These are phyloP conservation scores for Slavum lentiscoides DNA, from an alignment of 2,888 invertebrate genomes.

Conservation along the genomic window DNA sequence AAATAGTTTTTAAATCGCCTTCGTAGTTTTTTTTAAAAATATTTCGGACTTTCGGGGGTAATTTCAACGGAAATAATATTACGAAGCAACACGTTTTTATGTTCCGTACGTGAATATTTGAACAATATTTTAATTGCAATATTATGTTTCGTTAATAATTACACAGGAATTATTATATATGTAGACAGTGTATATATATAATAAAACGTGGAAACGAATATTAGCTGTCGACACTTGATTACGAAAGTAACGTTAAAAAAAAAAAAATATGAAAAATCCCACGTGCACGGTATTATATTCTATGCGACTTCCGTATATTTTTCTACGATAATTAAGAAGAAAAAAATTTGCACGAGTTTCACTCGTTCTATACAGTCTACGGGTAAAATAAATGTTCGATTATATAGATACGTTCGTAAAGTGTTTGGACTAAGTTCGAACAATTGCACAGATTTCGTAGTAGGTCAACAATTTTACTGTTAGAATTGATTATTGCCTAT, in stretches of 20 bases:
- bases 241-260: conserved; percentile 33
- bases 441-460: not conserved
- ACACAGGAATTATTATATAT: not conserved
- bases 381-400: not conserved
- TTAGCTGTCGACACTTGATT: not conserved
- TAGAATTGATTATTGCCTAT: not conserved
- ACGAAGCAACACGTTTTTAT: not conserved
- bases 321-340: not conserved
- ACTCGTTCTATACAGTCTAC: not conserved
- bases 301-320: conserved; percentile 20
- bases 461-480: conserved; percentile 6
- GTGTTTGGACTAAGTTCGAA: too few species aligned
- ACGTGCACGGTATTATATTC: not conserved
- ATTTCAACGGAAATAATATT: not conserved
- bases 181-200: not conserved
- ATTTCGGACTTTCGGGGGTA: not conserved
- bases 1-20: not conserved
- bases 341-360: not conserved
- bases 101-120: conserved; percentile 1
- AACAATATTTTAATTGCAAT: conserved; percentile 14
- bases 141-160: not conserved
- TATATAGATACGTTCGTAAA: not conserved
- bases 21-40: not conserved
- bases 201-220: conserved; percentile 8
- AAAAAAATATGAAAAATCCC: conserved; percentile 30